Evolutionary conservation across 2,797 vertebrate genomes (phyloP), one percentile per base, ranked within the genome.

Genomic region (Centropyge bicolor): DNA sequence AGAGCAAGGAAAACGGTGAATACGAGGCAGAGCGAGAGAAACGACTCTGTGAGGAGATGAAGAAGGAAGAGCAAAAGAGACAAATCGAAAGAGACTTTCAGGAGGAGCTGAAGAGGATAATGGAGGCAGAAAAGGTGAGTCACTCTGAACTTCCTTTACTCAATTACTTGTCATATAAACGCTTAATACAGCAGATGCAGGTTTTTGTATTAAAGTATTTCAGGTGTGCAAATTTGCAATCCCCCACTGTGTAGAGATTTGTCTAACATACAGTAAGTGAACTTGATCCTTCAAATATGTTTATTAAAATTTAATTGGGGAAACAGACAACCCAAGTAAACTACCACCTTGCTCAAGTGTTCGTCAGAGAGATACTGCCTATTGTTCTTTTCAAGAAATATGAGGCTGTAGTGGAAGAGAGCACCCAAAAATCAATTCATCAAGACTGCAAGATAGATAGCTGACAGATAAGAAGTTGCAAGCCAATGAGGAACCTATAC

Each of bases 61-160:
- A 95, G 70, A 90, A 93, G 64, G 90, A 94, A 0, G 83, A 95
- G 81, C 93, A 82, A 74, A 94, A 82, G 70, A 66, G 85, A 69
- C 83, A 46, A 54, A 86, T 63, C 85, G 91, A 95, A 60, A 86
- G 86, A 63, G 90, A 95, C 55, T 96, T 97, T 88, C 93, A 96
- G 74, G 72, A 93, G 86, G 95, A 97, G 90, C 93, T 95, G 76
- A 92, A 84, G 70, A 95, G 62, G 76, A 86, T 94, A 22, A 86
- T 85, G 36, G 80, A 86, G 45, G 63, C 60, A 11, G 89, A 88
- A 57, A 82, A 83, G 90, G 95, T 95, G 76, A 89, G 62, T 68
- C 56, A 13, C 31, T 63, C 12, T 11, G 19, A 0, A 59, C 27
- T 22, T 12, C 8, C 17, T 64, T 14, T 48, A 40, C 17, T n/a